Evolutionary conservation across 2,888 invertebrate species (phyloP), one percentile per base, ranked within the genome.

Genomic region (Danaus chrysippus): DNA sequence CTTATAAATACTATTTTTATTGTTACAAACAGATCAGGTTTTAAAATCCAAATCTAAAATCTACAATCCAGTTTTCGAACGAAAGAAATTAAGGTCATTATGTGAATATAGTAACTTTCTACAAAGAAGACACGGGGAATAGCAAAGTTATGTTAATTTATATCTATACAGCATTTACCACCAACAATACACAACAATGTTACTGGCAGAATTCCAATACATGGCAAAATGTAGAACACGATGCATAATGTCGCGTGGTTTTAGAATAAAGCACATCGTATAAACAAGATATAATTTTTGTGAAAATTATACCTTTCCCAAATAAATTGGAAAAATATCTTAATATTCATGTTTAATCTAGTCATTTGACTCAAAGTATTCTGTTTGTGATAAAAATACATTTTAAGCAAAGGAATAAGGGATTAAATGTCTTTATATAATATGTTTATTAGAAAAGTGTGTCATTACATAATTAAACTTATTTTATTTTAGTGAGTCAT

Each of bases 121-220:
- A 61, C 61, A 63, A 66, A 66, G 63, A 63, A 62, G 57, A 53
- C 66, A 43, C 59, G 9, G 66, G 61, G 66, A 54, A 61, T 61
- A 19, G 59, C 59, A 42, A 59, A 59, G n/a, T 54, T 59, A 64
- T 66, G 64, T 62, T 64, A 58, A 64, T 66, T 58, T 61, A 62
- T 61, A 61, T 59, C 42, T 17, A 15, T 44, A 54, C 46, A 53
- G 13, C 42, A 55, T 59, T 63, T 53, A 41, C 56, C 43, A 59
- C 44, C 57, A 59, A 63, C 63, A 57, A 59, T 59, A 57, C 56
- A 43, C 67, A 61, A 58, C 66, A 67, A 59, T 58, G 65, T 67
- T 55, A 56, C 69, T 74, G 72, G 73, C 73, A 69, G 57, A 54
- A 63, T 61, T 68, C 72, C 73, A 73, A 72, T 67, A 57, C 64